Base-by-base conservation (phyloP, 2,797 vertebrate genomes). In the Chloroceryle amazona region DNA sequence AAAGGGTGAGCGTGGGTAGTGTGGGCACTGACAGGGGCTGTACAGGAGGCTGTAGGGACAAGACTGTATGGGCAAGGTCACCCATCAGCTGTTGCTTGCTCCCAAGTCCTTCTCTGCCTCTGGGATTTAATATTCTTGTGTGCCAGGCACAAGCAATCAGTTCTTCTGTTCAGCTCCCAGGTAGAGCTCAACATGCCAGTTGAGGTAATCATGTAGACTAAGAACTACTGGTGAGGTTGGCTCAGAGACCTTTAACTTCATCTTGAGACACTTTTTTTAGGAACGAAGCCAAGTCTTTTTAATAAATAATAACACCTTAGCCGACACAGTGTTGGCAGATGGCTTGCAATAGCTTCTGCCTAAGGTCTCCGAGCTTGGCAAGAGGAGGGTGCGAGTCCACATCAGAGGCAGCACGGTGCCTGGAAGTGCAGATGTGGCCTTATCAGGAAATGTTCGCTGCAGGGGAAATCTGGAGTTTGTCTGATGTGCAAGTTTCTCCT, bases 401-500 rank as follows among this genome's bases (percentile, higher is more conserved):
- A 4, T 37, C 4, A 22, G 62, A 89, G 92, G 55, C 90, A 41
- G 39, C 2, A 6, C 4, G 1, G 74, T 52, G 80, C 66, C 86
- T 71, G 87, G 68, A 70, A 94, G 82, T 41, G 62, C 84, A 93
- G 94, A 85, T 52, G 22, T 13, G 84, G 42, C 9, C 39, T 85
- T 58, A 31, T 18, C 33, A 68, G 87, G 91, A 89, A 78, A 82
- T 20, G 39, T 79, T 71, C 0, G 20, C 93, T 96, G 72, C 55
- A 80, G 89, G 94, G 87, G 58, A 86, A 63, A 29, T 91, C 93
- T 96, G 97, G 86, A 96, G 55, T 94, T 63, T 41, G 80, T 82
- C 95, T 81, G 81, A 74, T 21, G 31, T 21, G 55, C 55, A 35
- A 79, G 51, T 80, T 73, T 73, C 80, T 88, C 55, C n/a, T 92